Base-by-base conservation (phyloP, 2,797 vertebrate species). In the Microctenopoma steveboyesi region DNA sequence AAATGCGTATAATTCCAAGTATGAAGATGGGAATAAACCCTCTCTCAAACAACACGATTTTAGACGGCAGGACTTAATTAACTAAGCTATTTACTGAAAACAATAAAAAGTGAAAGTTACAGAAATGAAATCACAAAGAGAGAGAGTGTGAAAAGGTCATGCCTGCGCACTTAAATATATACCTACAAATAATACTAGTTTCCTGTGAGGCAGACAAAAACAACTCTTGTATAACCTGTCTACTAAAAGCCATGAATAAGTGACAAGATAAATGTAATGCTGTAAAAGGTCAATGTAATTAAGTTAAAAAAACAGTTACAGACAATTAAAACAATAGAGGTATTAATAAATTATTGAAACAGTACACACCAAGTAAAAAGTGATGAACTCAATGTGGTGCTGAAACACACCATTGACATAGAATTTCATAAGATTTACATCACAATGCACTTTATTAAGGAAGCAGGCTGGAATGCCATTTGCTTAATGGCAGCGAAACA, bases 371-470 rank as follows among this genome's bases (percentile, higher is more conserved):
- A 68, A 53, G 57, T 83, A 78, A 85, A 81, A 84, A 67, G 27
- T 59, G 64, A 65, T 79, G 71, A 76, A 67, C 65, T 83, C 53
- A 64, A 33, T 69, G 64, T 50, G 68, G 73, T 30, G 5, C 25
- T 1, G 42, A 76, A 64, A 50, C 56, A 68, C 69, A 55, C 56
- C 0, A 33, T 56, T 77, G 80, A 85, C 65, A 68, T 22, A 22
- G 22, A 22, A 22, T 78, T 40, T 62, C 46, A 57, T 35, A 35
- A 2, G 1, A 35, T 89, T 85, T 72, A 83, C 56, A 78, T 74
- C 57, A 52, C 30, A 27, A 35, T 42, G 35, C 57, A 64, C 80
- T 82, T 89, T 69, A 81, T 92, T 89, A 89, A 63, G 47, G 58
- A 60, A 64, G 78, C 49, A 46, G 53, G 64, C 64, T 61, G 3